Evolutionary conservation across 2,113 vertebrate genomes (phyloP).

Genomic region (Numida meleagris): DNA sequence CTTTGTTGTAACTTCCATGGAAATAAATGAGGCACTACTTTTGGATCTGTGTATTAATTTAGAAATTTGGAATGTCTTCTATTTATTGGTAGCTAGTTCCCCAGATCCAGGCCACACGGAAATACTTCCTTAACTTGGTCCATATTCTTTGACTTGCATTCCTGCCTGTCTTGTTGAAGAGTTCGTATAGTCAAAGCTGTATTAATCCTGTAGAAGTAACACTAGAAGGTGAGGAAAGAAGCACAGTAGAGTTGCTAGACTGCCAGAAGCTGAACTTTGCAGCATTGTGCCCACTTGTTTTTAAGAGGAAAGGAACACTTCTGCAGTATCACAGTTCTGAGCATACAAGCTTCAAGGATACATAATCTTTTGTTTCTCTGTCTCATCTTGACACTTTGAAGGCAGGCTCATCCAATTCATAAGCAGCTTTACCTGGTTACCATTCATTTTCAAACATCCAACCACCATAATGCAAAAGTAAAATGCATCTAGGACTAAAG

Average conservation of each 20-base stretch:
- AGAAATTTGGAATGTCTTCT: not conserved
- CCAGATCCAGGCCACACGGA: not conserved
- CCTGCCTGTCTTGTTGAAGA: not conserved
- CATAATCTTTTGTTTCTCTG: not conserved
- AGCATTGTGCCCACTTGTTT: not conserved
- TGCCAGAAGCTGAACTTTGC: not conserved
- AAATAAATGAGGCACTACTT: no score
- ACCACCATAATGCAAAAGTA: not conserved
- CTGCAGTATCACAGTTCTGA: not conserved
- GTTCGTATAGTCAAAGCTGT: not conserved
- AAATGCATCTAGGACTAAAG: no score
- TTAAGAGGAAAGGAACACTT: not conserved
- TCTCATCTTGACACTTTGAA: not conserved
- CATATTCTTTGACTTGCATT: not conserved
- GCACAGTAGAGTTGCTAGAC: not conserved
- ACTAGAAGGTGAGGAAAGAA: not conserved
- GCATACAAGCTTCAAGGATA: not conserved
- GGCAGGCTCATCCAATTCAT: not conserved
- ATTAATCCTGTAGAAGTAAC: not conserved
- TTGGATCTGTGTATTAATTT: not conserved
- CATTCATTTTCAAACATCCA: not conserved
- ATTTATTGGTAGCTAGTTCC: not conserved
- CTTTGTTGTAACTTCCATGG: no score
- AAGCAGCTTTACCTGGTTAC: not conserved
- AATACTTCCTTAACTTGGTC: not conserved